A percentile compares a stretch with the other conserved stretches of the same genome.
Evolutionary conservation across 2,113 vertebrate species (phyloP).

Genomic region (Vimba vimba): DNA sequence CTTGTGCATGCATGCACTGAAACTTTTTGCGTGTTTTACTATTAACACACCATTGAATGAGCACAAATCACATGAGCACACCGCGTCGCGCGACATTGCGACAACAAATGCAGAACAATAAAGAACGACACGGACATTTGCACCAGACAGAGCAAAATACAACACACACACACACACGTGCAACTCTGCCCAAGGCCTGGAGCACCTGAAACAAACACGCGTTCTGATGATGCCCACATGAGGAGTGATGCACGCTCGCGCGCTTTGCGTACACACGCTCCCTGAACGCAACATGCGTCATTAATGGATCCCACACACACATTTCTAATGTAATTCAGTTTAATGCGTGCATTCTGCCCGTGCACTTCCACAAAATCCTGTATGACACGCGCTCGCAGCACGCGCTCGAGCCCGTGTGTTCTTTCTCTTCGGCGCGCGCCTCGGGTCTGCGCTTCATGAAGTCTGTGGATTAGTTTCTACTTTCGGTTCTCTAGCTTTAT

Average conservation of each 20-base stretch:
- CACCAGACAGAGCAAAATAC: neutral
- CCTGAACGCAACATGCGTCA: neutral
- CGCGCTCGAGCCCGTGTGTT: slow-evolving; percentile 46
- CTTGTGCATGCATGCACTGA: neutral
- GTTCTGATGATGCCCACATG: neutral
- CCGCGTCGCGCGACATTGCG: slow-evolving; percentile 29
- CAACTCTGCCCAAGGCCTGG: neutral
- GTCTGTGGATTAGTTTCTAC: slow-evolving; percentile 83
- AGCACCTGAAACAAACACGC: neutral
- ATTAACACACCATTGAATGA: neutral
- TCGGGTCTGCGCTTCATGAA: slow-evolving; percentile 59
- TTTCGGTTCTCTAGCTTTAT: slow-evolving; percentile 99
- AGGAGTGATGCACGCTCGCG: neutral
- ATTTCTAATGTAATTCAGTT: neutral
- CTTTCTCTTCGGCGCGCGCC: slow-evolving; percentile 34
- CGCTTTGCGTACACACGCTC: neutral
- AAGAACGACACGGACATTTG: slow-evolving; percentile 5
- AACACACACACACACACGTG: neutral
- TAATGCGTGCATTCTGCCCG: neutral
- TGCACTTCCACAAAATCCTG: neutral
- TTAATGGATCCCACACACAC: neutral
- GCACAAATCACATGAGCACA: slow-evolving; percentile 63
- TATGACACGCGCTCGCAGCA: too few species aligned
- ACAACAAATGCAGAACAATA: neutral
- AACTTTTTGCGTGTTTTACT: neutral